Base-by-base conservation (phyloP, 2,113 vertebrate genomes). In the Sporophila hypoxantha region DNA sequence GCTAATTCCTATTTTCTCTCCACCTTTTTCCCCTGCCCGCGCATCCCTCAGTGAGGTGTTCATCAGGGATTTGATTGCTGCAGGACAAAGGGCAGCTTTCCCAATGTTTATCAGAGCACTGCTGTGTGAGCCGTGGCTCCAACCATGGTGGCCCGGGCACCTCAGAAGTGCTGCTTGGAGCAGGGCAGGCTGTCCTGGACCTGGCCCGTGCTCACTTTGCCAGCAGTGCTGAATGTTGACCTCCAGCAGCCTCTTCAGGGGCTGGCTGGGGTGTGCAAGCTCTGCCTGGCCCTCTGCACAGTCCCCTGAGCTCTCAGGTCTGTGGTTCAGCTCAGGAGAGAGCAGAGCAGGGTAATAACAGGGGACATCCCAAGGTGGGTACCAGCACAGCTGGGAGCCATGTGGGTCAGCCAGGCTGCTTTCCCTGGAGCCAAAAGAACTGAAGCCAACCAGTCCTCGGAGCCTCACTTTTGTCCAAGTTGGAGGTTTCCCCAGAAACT, bases 221-320 rank as follows among this genome's bases (percentile, higher is more conserved):
- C 37, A 12, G 23, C 5, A 13, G 8, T 41, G 41, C 61, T 41
- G 29, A 56, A 19, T 37, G 12, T 2, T 47, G 53, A 56, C 9
- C 34, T 23, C 10, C 26, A 41, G 32, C 30, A 88, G 14, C 12
- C 26, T 68, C 42, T 25, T 10, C 5, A 10, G 49, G 46, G 27
- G 3, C 42, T 66, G 34, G 5, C 27, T 3, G 6, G 17, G 10
- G 4, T 17, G 19, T 0, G 0, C n/a, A 49, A 41, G 11, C n/a
- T 74, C 84, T 68, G n/a, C 62, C 53, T 0, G 0, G 2, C 56
- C 67, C 10, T 32, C 26, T 36, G 74, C 25, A 52, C 18, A 47
- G 41, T 17, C 27, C 25, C 70, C 37, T 39, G 29, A 25, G 14
- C 47, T 26, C 68, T 69, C 50, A 74, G 17, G 14, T 20, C 22